Evolutionary conservation across 2,797 vertebrate genomes (phyloP), one percentile per base, ranked within the genome.

Genomic region (Syndactyla subalaris): DNA sequence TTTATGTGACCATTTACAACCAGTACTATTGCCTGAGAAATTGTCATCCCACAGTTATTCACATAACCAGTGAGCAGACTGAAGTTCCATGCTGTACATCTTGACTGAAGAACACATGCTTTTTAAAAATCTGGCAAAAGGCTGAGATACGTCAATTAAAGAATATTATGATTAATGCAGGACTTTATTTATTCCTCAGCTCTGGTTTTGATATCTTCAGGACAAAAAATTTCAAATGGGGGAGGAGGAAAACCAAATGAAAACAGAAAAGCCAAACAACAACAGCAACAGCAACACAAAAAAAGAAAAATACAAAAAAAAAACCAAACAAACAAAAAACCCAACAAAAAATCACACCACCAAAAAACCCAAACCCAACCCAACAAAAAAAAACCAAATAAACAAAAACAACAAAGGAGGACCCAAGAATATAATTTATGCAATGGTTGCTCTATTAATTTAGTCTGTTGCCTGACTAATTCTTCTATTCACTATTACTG

Each of bases 1-100:
- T 96, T 96, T 96, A 96, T 96, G 86, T 92, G 81, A 91, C 61
- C 75, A 92, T 95, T 96, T 96, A 94, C 95, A 96, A 88, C 86
- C 65, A 80, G 38, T 68, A 89, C 80, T 82, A 89, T 77, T 93
- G 88, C 88, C 72, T 91, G 68, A 89, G 84, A 94, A 96, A 96
- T 91, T 96, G 81, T 87, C 84, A 85, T 93, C 41, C 30, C 6
- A 6, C 52, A 27, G 57, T 26, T 67, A 61, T 65, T 95, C 91
- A 71, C 41, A 61, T 67, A 92, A 87, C 32, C 20, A 79, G 27
- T 32, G 39, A 77, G 32, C 21, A 92, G 85, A n/a, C 26, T 82
- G 30, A 70, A 61, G 30, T 67, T 89, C 41, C 20, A 23, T 27
- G 14, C 21, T 68, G 61, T 67, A 61, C 29, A 30, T 57, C 38